These are phyloP conservation scores for Ciconia nigra DNA, from an alignment of 2,797 vertebrate genomes.

Conservation along the genomic window DNA sequence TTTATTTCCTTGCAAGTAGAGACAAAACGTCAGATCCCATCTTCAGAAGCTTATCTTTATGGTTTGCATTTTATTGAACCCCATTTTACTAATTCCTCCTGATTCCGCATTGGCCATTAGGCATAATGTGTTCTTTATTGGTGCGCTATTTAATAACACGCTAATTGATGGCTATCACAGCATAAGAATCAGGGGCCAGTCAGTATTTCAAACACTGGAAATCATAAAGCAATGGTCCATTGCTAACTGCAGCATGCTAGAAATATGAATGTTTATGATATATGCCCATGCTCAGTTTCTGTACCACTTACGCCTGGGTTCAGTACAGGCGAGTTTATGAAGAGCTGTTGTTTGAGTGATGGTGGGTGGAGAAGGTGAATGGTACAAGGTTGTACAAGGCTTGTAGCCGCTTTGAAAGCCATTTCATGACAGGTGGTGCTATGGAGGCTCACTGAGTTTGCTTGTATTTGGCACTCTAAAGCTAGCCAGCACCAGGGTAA, in stretches of 20 bases:
- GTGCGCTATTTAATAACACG: slow-evolving; percentile 52
- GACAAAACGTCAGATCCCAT: slow-evolving; percentile 55
- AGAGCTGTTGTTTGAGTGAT: slow-evolving; percentile 15
- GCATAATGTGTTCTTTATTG: slow-evolving; percentile 67
- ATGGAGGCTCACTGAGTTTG: slow-evolving; percentile 75
- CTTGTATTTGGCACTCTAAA: slow-evolving; percentile 77
- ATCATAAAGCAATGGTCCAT: slow-evolving; percentile 1
- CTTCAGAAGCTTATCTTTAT: slow-evolving; percentile 73
- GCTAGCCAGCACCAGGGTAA: slow-evolving; percentile 83
- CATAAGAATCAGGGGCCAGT: background rate
- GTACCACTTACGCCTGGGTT: background rate
- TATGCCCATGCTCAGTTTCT: background rate
- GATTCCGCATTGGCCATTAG: slow-evolving; percentile 60
- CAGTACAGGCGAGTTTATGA: background rate
- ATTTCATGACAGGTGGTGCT: slow-evolving; percentile 64
- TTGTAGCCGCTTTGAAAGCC: slow-evolving; percentile 23
- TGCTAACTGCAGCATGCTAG: background rate
- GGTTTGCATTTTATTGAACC: slow-evolving; percentile 69
- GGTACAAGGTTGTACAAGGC: slow-evolving; percentile 2
- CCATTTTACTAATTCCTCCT: slow-evolving; percentile 71
- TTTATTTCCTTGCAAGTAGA: slow-evolving; percentile 51
- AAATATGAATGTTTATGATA: background rate
- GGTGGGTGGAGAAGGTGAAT: slow-evolving; percentile 37
- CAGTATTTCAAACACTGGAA: background rate
- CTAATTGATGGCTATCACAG: slow-evolving; percentile 56